Evolutionary conservation across 1,140 invertebrate species (phyloP), one percentile per base, ranked within the genome.

Genomic region (Lamellibrachia luymesi): DNA sequence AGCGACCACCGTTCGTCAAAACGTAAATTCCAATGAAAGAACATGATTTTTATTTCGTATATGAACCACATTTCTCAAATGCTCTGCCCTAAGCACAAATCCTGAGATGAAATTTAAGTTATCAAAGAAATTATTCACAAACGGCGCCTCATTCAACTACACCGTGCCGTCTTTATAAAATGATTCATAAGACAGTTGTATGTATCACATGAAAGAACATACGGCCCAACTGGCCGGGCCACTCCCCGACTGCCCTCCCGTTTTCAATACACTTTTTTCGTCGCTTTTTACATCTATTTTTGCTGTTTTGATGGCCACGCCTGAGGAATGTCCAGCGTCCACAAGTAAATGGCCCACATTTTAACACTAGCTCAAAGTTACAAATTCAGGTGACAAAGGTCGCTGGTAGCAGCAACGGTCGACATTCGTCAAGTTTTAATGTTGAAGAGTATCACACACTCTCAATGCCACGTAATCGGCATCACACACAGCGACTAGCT

Each of bases 41-140:
- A 80, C 64, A 80, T 80, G 64, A 80, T 80, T 80, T 56, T 80
- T 80, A 80, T 80, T 80, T 80, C 64, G 64, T 80, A 80, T 80
- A 80, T 80, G 64, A 80, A 80, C 64, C 64, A 80, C 64, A 80
- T 80, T 80, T 80, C 64, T 80, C 64, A 80, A 80, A 80, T 80
- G 64, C 64, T 80, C 64, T 80, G 13, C 13, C 64, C 64, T 80
- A 80, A 80, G 64, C 64, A 80, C 64, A 80, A 80, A 80, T 80
- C 64, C 64, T 80, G 64, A 80, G 64, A 80, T 80, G 64, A 80
- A 80, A 80, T 80, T 80, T 2, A 17, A 80, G 25, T 80, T 80
- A 80, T 17, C 13, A 80, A 80, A 80, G 64, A 80, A 80, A 80
- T 80, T 80, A 80, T 80, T 80, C 64, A 80, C 13, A 80, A 80